These are phyloP conservation scores for Pangasianodon gigas DNA, from an alignment of 2,113 vertebrate species.

Conservation along the genomic window DNA sequence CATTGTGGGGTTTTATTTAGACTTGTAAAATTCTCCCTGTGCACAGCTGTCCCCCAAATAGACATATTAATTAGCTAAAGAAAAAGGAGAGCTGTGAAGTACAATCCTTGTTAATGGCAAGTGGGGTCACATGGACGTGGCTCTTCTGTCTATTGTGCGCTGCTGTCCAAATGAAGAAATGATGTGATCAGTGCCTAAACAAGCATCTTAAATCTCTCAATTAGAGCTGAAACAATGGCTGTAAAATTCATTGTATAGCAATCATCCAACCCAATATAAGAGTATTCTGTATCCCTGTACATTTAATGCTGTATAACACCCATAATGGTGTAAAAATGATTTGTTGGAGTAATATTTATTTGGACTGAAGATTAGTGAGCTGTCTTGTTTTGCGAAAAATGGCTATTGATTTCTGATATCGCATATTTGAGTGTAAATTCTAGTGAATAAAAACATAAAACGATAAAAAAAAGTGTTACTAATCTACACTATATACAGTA, in stretches of 20 bases:
- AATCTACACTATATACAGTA: neutral
- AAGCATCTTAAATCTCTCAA: neutral
- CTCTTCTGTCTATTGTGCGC: constrained; percentile 13
- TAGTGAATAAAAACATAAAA: neutral
- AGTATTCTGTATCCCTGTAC: neutral
- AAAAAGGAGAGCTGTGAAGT: constrained; percentile 43
- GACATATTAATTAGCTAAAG: constrained; percentile 67
- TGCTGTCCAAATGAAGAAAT: neutral
- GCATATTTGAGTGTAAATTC: neutral
- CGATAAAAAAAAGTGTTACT: neutral
- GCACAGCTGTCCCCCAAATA: constrained; percentile 64
- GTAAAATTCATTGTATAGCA: neutral
- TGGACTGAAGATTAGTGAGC: neutral
- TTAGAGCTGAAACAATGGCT: constrained; percentile 1
- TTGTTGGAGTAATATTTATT: neutral
- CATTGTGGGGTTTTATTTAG: constrained; percentile 70
- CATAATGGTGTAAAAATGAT: neutral
- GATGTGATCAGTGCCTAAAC: neutral
- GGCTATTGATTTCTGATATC: neutral
- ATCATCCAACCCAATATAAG: neutral
- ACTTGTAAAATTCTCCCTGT: constrained; percentile 66
- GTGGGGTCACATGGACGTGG: constrained; percentile 5
- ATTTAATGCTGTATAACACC: neutral
- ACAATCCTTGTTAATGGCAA: neutral
- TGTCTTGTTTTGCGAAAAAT: neutral